phyloP scores from a whole-genome alignment of 2,888 invertebrate genomes.

The Tiphia femorata region DNA sequence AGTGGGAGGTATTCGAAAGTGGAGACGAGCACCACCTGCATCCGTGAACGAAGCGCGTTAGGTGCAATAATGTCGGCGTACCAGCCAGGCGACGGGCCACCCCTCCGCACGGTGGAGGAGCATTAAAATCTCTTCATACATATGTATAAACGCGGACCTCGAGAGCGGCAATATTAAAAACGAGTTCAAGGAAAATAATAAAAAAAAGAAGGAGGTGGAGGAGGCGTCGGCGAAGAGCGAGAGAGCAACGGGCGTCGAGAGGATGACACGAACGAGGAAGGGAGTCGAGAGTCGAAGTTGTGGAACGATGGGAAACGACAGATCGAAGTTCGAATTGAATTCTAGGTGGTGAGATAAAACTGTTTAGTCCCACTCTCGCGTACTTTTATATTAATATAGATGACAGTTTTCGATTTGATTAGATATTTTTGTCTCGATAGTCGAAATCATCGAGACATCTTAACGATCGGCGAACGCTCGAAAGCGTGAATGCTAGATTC shows the following conservation, averaged over 20 bases:
- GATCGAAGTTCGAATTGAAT: constrained; percentile 30
- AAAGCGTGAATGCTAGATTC: no score
- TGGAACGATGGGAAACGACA: constrained; percentile 3
- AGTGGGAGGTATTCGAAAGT: background rate
- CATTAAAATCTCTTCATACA: constrained; percentile 56
- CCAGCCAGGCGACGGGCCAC: constrained; percentile 21
- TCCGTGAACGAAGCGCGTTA: constrained; percentile 30
- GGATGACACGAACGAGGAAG: no score
- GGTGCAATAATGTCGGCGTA: constrained; percentile 42
- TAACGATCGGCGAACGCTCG: no score
- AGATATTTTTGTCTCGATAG: no score
- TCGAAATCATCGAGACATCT: no score
- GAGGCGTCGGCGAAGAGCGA: constrained; percentile 8
- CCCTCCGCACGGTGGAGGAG: constrained; percentile 38
- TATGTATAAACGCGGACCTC: constrained; percentile 47
- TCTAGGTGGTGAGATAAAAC: constrained; percentile 23
- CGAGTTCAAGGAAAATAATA: constrained; percentile 40
- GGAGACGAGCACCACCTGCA: constrained; percentile 32
- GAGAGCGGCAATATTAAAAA: constrained; percentile 52
- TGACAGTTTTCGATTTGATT: no score
- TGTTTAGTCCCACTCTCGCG: constrained; percentile 27
- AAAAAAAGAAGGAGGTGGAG: constrained; percentile 14
- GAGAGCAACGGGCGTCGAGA: background rate
- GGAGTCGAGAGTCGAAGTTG: constrained; percentile 15
- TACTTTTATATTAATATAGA: constrained; percentile 40